A percentile compares a stretch with the other conserved stretches of the same genome.
phyloP scores from a whole-genome alignment of 2,113 vertebrate species.

The Anguilla japonica region DNA sequence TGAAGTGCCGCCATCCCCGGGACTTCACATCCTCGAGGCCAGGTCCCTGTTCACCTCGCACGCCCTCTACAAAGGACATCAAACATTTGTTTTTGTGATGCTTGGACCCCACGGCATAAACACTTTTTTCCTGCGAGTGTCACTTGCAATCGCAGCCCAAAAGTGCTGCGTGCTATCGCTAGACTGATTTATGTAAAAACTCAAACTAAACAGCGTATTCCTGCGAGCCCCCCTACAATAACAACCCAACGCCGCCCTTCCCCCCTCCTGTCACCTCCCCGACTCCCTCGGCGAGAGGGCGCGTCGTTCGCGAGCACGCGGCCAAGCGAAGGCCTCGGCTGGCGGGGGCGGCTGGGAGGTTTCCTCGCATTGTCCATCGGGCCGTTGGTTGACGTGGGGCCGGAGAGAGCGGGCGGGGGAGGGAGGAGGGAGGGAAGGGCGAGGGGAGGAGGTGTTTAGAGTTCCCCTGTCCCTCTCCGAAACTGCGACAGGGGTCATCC shows the following conservation, averaged over 20 bases:
- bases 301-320: neutral
- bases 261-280: neutral
- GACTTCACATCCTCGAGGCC: neutral
- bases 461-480: neutral
- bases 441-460: neutral
- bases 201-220: neutral
- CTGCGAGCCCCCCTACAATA: constrained; percentile 6
- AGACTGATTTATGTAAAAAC: neutral
- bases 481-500: neutral
- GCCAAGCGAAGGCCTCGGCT: constrained; percentile 13
- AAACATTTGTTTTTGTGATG: neutral
- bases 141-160: neutral
- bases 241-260: neutral
- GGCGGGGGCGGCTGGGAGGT: constrained; percentile 9
- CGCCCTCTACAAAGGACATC: neutral
- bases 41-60: neutral
- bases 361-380: constrained; percentile 49
- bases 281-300: neutral
- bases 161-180: neutral
- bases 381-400: constrained; percentile 27
- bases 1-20: neutral
- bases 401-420: constrained; percentile 23
- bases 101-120: neutral
- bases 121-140: neutral
- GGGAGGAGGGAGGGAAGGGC: constrained; percentile 35